phyloP scores from a whole-genome alignment of 2,888 invertebrate species.

The Laothoe populi region DNA sequence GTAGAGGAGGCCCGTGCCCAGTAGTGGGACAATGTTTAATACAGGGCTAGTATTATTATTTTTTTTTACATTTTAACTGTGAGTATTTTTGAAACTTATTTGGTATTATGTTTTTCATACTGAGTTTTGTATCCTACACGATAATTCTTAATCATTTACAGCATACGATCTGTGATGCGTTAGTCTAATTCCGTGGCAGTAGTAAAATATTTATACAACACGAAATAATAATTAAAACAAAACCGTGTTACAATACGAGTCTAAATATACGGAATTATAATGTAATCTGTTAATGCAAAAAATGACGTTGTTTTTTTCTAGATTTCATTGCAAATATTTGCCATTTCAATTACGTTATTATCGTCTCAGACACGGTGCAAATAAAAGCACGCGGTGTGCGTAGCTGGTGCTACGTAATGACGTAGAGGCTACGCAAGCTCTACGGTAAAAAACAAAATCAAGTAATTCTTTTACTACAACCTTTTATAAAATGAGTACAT shows the following conservation, averaged over 20 bases:
- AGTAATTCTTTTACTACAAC: neutral
- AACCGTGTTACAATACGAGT: neutral
- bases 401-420: constrained; percentile 9
- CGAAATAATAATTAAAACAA: neutral
- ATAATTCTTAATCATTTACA: no score
- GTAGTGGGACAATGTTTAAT: no score
- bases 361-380: constrained; percentile 1
- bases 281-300: neutral
- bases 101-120: no score
- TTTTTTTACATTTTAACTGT: no score
- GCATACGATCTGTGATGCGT: no score
- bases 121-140: no score
- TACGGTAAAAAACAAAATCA: constrained; percentile 1
- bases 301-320: neutral
- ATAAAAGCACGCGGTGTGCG: constrained; percentile 18
- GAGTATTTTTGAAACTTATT: no score
- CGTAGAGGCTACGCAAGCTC: constrained; percentile 1
- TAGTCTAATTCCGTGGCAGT: no score
- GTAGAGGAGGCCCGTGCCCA: no score
- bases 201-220: neutral
- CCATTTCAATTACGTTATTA: neutral
- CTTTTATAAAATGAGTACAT: neutral
- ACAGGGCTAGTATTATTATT: no score
- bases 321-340: constrained; percentile 3
- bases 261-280: neutral